phyloP scores from a whole-genome alignment of 2,113 vertebrate species.

The Saguinus midas region DNA sequence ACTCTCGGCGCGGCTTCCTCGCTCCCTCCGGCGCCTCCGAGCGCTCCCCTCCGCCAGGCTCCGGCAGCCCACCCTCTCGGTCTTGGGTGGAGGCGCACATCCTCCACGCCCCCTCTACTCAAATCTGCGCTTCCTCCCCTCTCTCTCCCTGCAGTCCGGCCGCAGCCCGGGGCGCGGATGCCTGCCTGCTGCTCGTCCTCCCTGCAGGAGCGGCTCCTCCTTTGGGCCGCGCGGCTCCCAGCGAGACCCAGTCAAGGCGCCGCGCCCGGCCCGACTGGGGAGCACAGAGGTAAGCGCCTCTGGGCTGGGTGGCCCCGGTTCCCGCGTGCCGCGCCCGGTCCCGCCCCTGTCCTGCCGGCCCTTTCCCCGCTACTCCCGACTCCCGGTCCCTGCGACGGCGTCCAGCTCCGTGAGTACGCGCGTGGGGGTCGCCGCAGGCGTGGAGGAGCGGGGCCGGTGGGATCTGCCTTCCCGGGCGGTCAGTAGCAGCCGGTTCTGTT shows the following conservation, averaged over 20 bases:
- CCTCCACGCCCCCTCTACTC: slow-evolving; percentile 70
- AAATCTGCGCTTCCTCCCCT: slow-evolving; percentile 23
- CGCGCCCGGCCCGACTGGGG: not conserved
- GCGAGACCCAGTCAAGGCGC: not conserved
- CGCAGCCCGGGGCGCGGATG: slow-evolving; percentile 60
- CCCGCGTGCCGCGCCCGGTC: not conserved
- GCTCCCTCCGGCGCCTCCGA: slow-evolving; percentile 50
- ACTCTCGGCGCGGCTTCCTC: not conserved
- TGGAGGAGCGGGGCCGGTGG: not conserved
- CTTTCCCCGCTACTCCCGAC: slow-evolving; percentile 4
- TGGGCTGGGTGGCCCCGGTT: not conserved
- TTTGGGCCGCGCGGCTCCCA: slow-evolving; percentile 11
- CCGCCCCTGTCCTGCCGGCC: not conserved
- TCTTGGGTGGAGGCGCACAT: slow-evolving; percentile 65
- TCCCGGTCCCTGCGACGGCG: not conserved
- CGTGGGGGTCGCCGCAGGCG: not conserved
- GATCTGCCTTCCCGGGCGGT: not conserved
- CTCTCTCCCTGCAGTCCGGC: slow-evolving; percentile 34
- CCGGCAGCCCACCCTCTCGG: slow-evolving; percentile 63
- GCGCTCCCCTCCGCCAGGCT: slow-evolving; percentile 41
- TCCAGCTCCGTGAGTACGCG: slow-evolving; percentile 41
- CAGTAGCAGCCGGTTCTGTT: not conserved
- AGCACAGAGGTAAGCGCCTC: slow-evolving; percentile 45
- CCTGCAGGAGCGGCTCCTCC: slow-evolving; percentile 53
- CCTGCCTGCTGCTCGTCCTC: slow-evolving; percentile 35